Evolutionary conservation across 2,888 invertebrate genomes (phyloP), one percentile per base, ranked within the genome.

Genomic region (Blastobasis adustella): DNA sequence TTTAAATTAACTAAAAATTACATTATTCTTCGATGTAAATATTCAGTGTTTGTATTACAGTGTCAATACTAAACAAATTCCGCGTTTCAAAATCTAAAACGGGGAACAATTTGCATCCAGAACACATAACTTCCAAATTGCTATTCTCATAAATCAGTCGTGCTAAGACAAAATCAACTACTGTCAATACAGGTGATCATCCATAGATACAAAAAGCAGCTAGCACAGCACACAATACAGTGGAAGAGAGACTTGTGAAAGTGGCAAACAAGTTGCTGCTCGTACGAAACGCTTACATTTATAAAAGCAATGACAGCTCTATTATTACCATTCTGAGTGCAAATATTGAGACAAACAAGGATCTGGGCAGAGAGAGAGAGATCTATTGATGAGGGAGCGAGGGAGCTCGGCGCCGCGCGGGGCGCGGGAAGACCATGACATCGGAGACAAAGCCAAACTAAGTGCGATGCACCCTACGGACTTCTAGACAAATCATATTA

Each of bases 151-250:
- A 68, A 73, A 71, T 75, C 69, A 67, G 67, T 79, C 77, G 85
- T 86, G 84, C 84, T 81, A 59, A 74, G 71, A 80, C 73, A 81
- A 76, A 74, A 67, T 76, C 70, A 73, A 76, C 81, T 83, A 85
- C 79, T 73, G 65, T 77, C 73, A 79, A 77, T 77, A 82, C 77
- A 80, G 81, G 87, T 87, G 87, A 84, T 82, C 80, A 83, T 79
- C 83, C 82, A 83, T 84, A 86, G 82, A 83, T 82, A 87, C 88
- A 85, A 88, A 85, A 88, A 88, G 88, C 88, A 88, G 88, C 88
- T 87, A 88, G 84, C 87, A 86, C 82, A 86, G 84, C 88, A 87
- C 87, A 86, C 88, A 81, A 73, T 80, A 86, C 81, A 85, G 88
- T 88, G 86, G 88, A 85, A 85, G 81, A 85, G 82, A 82, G 81